Conservation (phyloP, 2,113 vertebrate species). For the Psophia crepitans region DNA sequence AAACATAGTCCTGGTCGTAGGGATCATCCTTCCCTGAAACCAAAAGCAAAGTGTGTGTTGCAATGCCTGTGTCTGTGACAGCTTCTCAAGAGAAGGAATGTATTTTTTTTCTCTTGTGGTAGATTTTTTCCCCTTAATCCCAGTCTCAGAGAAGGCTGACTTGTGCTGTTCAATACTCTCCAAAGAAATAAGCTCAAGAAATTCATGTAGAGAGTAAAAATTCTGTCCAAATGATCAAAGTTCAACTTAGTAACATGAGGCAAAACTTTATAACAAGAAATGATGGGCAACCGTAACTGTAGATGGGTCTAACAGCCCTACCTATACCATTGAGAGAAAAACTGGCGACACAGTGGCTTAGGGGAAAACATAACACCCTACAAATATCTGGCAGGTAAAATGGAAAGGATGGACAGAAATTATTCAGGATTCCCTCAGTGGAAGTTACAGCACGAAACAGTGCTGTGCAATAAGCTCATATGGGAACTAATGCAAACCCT, state of each 20-base stretch:
- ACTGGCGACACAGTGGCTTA: conserved; percentile 6
- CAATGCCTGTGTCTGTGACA: not conserved
- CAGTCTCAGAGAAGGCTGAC: not conserved
- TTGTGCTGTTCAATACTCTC: not conserved
- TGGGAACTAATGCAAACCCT: conserved; percentile 3
- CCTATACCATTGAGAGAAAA: not conserved
- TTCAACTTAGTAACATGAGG: not conserved
- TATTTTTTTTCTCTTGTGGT: not conserved
- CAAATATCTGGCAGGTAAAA: conserved; percentile 50
- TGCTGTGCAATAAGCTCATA: conserved; percentile 29
- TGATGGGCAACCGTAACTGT: not conserved
- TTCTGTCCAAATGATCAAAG: not conserved
- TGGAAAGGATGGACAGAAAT: conserved; percentile 33
- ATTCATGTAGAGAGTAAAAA: not conserved
- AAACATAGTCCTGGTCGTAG: not conserved
- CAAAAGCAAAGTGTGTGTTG: not conserved
- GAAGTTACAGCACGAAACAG: conserved; percentile 41
- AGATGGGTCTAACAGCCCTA: conserved; percentile 18
- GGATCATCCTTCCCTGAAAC: not conserved
- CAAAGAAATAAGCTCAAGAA: not conserved
- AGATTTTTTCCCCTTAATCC: not conserved
- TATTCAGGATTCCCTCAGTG: conserved; percentile 30
- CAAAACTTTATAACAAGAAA: not conserved
- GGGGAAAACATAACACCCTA: conserved; percentile 48
- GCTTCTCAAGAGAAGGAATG: not conserved